Conservation (phyloP, 2,888 invertebrate genomes). For the Apodemia hepburni region DNA sequence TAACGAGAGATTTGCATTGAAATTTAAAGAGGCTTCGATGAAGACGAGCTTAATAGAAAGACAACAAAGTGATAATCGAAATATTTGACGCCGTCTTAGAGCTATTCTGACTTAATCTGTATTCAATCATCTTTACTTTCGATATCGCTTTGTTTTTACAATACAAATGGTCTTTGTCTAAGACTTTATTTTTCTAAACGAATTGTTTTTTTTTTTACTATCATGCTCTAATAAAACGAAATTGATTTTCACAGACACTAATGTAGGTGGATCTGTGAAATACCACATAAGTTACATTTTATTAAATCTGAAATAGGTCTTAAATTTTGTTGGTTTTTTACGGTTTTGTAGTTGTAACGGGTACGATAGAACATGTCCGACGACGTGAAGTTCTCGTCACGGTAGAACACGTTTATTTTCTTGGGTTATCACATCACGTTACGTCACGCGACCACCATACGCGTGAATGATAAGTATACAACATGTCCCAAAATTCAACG, state of each 20-base stretch:
- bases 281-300: too few relatives aligned
- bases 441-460: too few relatives aligned
- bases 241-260: neutral
- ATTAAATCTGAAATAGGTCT: too few relatives aligned
- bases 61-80: slow-evolving; percentile 55
- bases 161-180: neutral
- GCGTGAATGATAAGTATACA: too few relatives aligned
- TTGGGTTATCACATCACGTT: too few relatives aligned
- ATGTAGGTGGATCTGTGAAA: too few relatives aligned
- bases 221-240: neutral
- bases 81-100: slow-evolving; percentile 43
- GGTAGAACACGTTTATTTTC: too few relatives aligned
- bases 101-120: slow-evolving; percentile 47
- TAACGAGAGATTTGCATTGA: slow-evolving; percentile 44
- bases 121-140: slow-evolving; percentile 12
- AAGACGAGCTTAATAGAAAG: slow-evolving; percentile 48
- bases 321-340: too few relatives aligned
- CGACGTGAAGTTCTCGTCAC: too few relatives aligned
- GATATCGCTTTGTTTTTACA: neutral
- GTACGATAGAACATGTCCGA: too few relatives aligned
- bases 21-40: slow-evolving; percentile 37
- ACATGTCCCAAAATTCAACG: too few relatives aligned
- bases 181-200: neutral
- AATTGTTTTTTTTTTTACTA: neutral
- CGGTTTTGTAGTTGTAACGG: too few relatives aligned